Evolutionary conservation across 1,140 invertebrate species (phyloP).

Genomic region (Nasonia longicornis): DNA sequence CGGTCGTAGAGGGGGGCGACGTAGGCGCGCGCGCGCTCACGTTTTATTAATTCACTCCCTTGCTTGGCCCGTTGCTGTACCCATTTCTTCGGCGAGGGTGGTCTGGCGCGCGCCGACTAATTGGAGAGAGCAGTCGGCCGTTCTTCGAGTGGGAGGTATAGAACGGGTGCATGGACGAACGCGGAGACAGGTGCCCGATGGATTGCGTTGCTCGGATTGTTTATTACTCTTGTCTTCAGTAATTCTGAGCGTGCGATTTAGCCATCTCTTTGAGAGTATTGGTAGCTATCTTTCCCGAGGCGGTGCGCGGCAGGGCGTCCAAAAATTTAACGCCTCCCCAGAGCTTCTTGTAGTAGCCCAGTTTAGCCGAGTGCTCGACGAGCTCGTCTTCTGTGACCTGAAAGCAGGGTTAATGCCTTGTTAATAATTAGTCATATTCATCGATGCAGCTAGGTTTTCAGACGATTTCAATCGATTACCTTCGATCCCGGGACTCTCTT

Average conservation of each 20-base stretch:
- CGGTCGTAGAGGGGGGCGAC: background rate
- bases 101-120: background rate
- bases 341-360: conserved; percentile 68
- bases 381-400: conserved; percentile 58
- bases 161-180: background rate
- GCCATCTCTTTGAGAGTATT: conserved; percentile 63
- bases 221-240: background rate
- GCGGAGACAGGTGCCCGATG: background rate
- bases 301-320: conserved; percentile 73
- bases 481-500: conserved; percentile 54
- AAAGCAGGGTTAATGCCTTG: background rate
- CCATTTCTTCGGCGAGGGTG: conserved; percentile 12
- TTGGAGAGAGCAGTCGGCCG: conserved; percentile 21
- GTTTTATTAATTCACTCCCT: conserved; percentile 61
- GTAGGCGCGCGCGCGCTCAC: conserved; percentile 8
- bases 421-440: background rate
- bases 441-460: too few species aligned
- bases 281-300: conserved; percentile 75
- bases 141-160: background rate
- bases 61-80: conserved; percentile 10
- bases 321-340: conserved; percentile 73
- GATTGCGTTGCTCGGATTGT: background rate
- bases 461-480: conserved; percentile 44
- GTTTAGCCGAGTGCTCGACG: conserved; percentile 51
- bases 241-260: conserved; percentile 32